Evolutionary conservation across 2,113 vertebrate species (phyloP).

Genomic region (Suncus etruscus): DNA sequence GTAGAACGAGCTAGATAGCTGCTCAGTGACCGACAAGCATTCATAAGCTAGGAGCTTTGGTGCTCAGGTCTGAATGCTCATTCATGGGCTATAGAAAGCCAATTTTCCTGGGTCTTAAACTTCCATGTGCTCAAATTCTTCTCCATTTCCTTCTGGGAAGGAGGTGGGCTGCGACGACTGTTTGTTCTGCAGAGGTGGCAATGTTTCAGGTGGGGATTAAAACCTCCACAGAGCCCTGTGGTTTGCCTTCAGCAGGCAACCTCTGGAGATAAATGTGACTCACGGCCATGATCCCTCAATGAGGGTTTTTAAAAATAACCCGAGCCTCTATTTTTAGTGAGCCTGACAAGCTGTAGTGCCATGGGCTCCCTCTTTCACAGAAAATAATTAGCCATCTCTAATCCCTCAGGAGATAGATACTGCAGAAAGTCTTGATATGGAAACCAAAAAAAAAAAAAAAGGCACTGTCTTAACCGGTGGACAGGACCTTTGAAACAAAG

Average conservation of each 20-base stretch:
- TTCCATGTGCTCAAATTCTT: background rate
- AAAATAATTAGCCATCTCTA: constrained; percentile 49
- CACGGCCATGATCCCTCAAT: constrained; percentile 10
- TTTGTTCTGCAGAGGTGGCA: background rate
- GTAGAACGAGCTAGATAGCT: background rate
- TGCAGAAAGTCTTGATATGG: background rate
- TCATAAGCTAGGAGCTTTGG: background rate
- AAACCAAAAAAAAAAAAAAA: background rate
- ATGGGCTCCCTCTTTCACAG: background rate
- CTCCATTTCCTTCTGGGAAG: background rate
- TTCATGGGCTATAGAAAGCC: background rate
- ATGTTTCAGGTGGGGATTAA: background rate
- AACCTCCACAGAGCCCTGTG: background rate
- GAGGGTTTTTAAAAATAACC: constrained; percentile 76
- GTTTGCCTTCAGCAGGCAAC: constrained; percentile 54
- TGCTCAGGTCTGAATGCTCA: accelerated
- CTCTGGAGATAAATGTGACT: constrained; percentile 39
- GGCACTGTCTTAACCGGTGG: background rate
- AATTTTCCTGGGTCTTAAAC: background rate
- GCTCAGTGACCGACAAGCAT: background rate
- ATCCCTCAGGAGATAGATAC: constrained; percentile 10
- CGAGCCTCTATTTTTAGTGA: constrained; percentile 67
- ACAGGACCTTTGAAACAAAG: background rate
- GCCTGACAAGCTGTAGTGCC: constrained; percentile 10
- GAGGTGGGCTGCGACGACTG: background rate